Percentiles rank a stretch among this genome's conserved stretches.
Conservation (phyloP, 37 sponge, comb jelly and placozoan genomes). For the Geodia barretti region DNA sequence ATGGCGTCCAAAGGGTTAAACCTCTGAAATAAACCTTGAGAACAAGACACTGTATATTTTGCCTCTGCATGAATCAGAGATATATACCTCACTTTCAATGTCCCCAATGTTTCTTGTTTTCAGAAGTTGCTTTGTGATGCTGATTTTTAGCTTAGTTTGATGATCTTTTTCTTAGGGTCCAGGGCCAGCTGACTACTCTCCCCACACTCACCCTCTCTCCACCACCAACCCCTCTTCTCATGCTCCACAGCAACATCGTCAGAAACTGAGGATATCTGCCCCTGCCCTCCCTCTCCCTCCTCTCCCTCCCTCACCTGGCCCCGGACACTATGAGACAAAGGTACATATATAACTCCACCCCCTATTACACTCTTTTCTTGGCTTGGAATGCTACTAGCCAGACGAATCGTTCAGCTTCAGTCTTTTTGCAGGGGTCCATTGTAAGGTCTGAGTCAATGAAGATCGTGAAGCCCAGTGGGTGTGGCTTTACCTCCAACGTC, state of each 20-base stretch:
- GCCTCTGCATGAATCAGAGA: too few relatives aligned
- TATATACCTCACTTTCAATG: too few relatives aligned
- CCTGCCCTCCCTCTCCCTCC: constrained; percentile 92
- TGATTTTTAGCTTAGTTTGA: too few relatives aligned
- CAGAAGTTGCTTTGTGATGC: too few relatives aligned
- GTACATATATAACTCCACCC: neutral
- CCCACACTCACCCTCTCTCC: neutral
- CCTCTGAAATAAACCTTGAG: too few relatives aligned
- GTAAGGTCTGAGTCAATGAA: too few relatives aligned
- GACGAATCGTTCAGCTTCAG: too few relatives aligned
- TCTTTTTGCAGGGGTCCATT: too few relatives aligned
- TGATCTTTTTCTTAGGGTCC: constrained; percentile 78
- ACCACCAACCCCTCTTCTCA: neutral
- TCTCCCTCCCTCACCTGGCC: constrained; percentile 83
- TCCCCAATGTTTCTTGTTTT: too few relatives aligned
- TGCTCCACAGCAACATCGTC: neutral
- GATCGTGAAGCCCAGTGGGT: neutral
- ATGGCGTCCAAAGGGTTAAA: too few relatives aligned
- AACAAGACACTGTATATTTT: too few relatives aligned
- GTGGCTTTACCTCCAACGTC: neutral
- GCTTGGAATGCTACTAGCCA: too few relatives aligned
- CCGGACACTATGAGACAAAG: constrained; percentile 84
- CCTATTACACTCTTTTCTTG: neutral
- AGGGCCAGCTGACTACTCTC: constrained; percentile 81
- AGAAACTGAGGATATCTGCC: constrained; percentile 73